A percentile compares a stretch with the other conserved stretches of the same genome.
Conservation (phyloP, 2,113 vertebrate species). For the Eretmodus cyanostictus region DNA sequence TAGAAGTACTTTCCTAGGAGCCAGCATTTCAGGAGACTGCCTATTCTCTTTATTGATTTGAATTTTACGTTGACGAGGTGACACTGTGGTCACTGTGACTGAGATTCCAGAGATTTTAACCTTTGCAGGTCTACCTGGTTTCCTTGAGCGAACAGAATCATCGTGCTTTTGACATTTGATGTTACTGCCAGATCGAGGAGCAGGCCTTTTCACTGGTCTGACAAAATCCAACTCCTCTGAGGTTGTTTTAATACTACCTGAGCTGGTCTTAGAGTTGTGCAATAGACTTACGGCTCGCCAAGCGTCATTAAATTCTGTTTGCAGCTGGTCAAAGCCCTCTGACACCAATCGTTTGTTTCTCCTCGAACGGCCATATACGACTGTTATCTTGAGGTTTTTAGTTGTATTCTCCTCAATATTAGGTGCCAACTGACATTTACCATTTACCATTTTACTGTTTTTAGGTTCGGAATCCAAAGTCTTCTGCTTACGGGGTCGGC, state of each 20-base stretch:
- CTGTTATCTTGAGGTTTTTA: constrained; percentile 88
- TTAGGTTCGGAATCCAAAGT: constrained; percentile 7
- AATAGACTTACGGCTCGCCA: constrained; percentile 42
- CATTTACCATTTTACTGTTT: not conserved
- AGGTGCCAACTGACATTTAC: constrained; percentile 15
- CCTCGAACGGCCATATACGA: constrained; percentile 89
- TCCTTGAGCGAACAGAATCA: constrained; percentile 72
- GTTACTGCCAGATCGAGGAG: constrained; percentile 71
- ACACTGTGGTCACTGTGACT: constrained; percentile 82
- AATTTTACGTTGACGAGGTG: constrained; percentile 85
- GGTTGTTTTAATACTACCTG: constrained; percentile 19
- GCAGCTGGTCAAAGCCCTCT: constrained; percentile 70
- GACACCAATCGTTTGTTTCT: constrained; percentile 84
- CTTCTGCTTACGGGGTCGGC: constrained; percentile 85
- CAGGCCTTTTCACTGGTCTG: constrained; percentile 70
- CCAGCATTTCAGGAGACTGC: constrained; percentile 18
- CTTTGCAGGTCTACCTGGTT: constrained; percentile 89
- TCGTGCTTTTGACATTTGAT: constrained; percentile 73
- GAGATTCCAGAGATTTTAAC: constrained; percentile 94
- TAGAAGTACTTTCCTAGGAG: constrained; percentile 14
- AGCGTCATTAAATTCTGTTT: constrained; percentile 55
- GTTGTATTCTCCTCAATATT: constrained; percentile 66
- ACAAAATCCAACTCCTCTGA: constrained; percentile 68
- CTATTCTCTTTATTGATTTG: constrained; percentile 76
- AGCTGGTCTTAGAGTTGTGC: constrained; percentile 37